These are phyloP conservation scores for Pentamera pediparva DNA, from an alignment of 53 echinoderm and acorn worm genomes.

Conservation along the genomic window DNA sequence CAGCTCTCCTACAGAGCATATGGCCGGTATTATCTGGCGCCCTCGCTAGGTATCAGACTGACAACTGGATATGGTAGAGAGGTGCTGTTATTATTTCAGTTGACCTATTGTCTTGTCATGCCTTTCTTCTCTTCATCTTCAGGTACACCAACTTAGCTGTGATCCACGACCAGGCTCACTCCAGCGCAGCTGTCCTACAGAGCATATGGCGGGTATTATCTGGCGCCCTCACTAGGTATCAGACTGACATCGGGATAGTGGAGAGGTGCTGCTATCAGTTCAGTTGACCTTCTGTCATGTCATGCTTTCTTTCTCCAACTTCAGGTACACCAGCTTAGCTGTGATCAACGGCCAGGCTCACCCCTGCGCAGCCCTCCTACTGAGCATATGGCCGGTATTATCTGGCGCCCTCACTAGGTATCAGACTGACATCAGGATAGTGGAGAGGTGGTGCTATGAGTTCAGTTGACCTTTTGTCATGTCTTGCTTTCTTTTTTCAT, in stretches of 20 bases:
- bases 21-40: conserved; percentile 87
- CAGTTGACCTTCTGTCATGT: too few relatives aligned
- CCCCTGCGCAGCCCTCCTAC: conserved; percentile 63
- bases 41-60: conserved; percentile 70
- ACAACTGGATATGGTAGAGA: conserved; percentile 70
- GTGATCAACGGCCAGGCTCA: conserved; percentile 74
- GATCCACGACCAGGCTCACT: conserved; percentile 76
- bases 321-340: conserved; percentile 63
- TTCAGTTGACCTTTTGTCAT: too few relatives aligned
- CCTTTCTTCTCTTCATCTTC: too few relatives aligned
- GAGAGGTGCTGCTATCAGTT: conserved; percentile 85
- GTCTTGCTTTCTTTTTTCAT: not conserved
- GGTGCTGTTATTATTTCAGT: too few relatives aligned
- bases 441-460: conserved; percentile 93
- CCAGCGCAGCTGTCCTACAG: conserved; percentile 67
- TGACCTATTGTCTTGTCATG: too few relatives aligned
- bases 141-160: conserved; percentile 71
- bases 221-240: conserved; percentile 66
- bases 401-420: conserved; percentile 51
- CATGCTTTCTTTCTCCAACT: too few relatives aligned
- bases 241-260: conserved; percentile 75
- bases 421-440: conserved; percentile 75
- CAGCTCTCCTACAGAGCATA: conserved; percentile 71
- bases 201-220: conserved; percentile 93
- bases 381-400: conserved; percentile 78